Evolutionary conservation across 2,888 invertebrate genomes (phyloP).

Genomic region (Synergus gifuensis): DNA sequence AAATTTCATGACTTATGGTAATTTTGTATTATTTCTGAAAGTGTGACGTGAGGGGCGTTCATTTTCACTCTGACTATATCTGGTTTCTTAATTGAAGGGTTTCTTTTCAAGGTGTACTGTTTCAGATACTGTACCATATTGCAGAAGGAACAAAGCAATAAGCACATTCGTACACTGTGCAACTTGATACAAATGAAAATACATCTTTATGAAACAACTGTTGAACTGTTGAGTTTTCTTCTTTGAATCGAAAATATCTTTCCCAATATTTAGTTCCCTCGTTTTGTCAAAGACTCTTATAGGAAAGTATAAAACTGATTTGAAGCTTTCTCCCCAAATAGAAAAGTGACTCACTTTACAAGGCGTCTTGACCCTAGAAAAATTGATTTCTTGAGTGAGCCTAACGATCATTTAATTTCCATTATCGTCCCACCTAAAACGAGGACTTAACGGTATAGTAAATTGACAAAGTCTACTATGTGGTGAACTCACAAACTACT

Average conservation of each 20-base stretch:
- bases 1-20: neutral
- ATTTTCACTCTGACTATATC: conserved; percentile 24
- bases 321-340: neutral
- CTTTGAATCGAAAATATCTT: neutral
- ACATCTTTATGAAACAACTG: conserved; percentile 5
- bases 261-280: neutral
- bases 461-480: conserved; percentile 33
- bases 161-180: conserved; percentile 1
- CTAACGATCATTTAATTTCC: conserved; percentile 31
- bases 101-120: conserved; percentile 28
- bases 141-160: neutral
- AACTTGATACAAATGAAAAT: conserved; percentile 26
- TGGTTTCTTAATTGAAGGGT: conserved; percentile 33
- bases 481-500: conserved; percentile 46
- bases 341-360: neutral
- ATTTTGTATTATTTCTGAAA: conserved; percentile 3
- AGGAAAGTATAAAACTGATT: neutral
- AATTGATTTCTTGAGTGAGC: conserved; percentile 19
- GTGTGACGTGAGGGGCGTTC: neutral
- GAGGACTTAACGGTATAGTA: conserved; percentile 35
- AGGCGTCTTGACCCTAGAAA: conserved; percentile 1
- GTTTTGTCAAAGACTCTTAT: too few species aligned
- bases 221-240: neutral
- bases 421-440: conserved; percentile 14
- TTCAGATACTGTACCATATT: conserved; percentile 4